Conservation (phyloP, 2,888 invertebrate species). For the Gymnocheta viridis region DNA sequence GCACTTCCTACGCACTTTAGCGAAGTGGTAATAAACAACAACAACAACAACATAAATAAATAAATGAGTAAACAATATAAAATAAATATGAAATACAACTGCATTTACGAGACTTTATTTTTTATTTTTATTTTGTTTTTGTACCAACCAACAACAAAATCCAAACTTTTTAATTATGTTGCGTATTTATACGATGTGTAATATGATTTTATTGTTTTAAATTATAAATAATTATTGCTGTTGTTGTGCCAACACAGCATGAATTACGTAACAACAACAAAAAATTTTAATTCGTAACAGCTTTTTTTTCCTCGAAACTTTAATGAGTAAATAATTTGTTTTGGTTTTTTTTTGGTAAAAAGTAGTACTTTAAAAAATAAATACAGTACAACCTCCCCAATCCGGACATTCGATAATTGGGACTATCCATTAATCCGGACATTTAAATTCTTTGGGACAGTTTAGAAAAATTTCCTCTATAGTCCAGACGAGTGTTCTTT, state of each 20-base stretch:
- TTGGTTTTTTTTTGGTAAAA: too few species aligned
- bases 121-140: not conserved
- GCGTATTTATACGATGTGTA: constrained; percentile 49
- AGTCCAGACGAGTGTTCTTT: too few species aligned
- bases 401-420: too few species aligned
- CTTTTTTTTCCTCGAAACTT: not conserved
- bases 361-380: too few species aligned
- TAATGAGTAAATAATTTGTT: not conserved
- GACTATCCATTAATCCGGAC: too few species aligned
- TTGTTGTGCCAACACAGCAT: constrained; percentile 16
- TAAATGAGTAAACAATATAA: constrained; percentile 42
- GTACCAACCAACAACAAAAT: constrained; percentile 6
- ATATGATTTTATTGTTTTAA: constrained; percentile 65
- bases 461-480: too few species aligned
- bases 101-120: not conserved
- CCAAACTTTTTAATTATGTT: constrained; percentile 67
- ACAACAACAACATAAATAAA: too few species aligned
- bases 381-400: too few species aligned
- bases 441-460: too few species aligned
- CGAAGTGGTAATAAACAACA: not conserved
- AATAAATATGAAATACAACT: not conserved
- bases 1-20: not conserved
- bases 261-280: not conserved
- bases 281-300: not conserved
- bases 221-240: constrained; percentile 55